phyloP scores from a whole-genome alignment of 2,888 invertebrate genomes.

The Conomelus anceps region DNA sequence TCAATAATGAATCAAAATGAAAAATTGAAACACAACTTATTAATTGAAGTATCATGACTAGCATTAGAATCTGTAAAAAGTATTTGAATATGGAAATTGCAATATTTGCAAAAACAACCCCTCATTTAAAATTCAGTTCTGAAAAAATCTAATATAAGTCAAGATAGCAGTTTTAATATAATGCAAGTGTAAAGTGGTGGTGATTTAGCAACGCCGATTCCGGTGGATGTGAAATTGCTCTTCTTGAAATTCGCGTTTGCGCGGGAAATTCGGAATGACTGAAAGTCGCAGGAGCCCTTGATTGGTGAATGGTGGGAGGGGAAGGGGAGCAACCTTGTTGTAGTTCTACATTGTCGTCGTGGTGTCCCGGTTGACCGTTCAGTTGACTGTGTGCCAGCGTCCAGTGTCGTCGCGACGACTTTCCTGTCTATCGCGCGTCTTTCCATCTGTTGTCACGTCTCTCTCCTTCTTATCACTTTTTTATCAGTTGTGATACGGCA shows the following conservation, averaged over 20 bases:
- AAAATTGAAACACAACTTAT: no score
- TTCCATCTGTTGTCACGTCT: neutral
- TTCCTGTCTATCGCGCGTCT: neutral
- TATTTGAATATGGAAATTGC: no score
- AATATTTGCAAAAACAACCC: no score
- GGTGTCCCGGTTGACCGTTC: neutral
- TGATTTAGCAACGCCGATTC: neutral
- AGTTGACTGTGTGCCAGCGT: neutral
- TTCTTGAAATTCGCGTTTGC: neutral
- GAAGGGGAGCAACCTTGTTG: neutral
- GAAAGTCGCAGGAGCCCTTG: neutral
- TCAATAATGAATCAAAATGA: no score
- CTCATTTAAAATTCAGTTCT: no score
- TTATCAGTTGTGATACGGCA: neutral
- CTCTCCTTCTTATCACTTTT: no score
- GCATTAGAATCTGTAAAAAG: no score
- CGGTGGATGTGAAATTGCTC: neutral
- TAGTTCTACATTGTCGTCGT: neutral
- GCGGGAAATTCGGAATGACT: neutral
- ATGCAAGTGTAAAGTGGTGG: no score
- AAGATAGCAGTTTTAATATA: no score
- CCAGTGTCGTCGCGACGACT: neutral
- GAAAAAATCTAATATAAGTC: no score
- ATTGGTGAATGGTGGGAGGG: neutral
- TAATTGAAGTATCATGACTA: no score